Evolutionary conservation across 1,140 invertebrate genomes (phyloP), one percentile per base, ranked within the genome.

Genomic region (Drosophila burlai): DNA sequence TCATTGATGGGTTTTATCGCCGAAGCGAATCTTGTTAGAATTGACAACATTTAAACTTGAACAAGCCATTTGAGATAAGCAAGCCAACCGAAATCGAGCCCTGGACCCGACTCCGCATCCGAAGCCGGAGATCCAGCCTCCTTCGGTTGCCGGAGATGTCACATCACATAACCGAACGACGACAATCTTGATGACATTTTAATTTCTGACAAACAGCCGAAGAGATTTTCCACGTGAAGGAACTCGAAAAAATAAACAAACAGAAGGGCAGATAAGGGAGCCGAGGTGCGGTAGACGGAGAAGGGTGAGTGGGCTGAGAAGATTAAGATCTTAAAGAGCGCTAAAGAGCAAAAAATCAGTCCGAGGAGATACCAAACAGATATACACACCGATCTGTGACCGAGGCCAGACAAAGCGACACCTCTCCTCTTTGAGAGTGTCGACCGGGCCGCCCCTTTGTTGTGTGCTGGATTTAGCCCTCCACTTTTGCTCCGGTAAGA

Each of bases 151-250:
- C 67, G 26, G 61, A 76, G 76, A 66, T 87, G 83, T 91, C 87
- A 83, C 80, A 80, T 87, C 83, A 80, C 54, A 81, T 86, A 78
- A 81, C 66, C 83, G 54, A 62, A 71, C 77, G 75, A 89, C 73
- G 91, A 92, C 91, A 92, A 92, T 92, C 91, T 92, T 78, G 83
- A 91, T 92, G 91, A 92, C 91, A 91, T 91, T 92, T 92, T 92
- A 92, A 92, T 89, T 90, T 90, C 81, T 90, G 81, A 90, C 84
- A 87, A 52, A 47, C 57, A 73, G 52, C 74, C 65, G 50, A 80
- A 54, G 72, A 77, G 76, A 84, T 92, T 91, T 91, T 92, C 89
- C 85, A 92, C 85, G 85, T 92, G 89, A 81, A 42, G 81, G 69
- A 80, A 65, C 81, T 62, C 24, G 42, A 63, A 59, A 61, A 69